phyloP scores from a whole-genome alignment of 2,113 vertebrate species.

The Cyrtonyx montezumae region DNA sequence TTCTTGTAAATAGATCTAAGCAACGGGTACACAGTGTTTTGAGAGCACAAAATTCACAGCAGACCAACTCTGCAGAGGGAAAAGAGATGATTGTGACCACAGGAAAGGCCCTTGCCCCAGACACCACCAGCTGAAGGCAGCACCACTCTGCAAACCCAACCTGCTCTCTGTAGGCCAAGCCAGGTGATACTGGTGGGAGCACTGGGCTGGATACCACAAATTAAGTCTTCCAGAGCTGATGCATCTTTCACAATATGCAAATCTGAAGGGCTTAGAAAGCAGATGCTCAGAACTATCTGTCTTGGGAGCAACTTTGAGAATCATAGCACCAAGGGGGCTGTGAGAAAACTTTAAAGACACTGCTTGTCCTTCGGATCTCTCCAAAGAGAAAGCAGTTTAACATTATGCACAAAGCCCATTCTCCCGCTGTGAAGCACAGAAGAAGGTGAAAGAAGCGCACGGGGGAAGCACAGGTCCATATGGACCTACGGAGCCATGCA shows the following conservation, averaged over 20 bases:
- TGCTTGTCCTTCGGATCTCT: background rate
- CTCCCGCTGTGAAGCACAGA: background rate
- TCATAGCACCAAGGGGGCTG: background rate
- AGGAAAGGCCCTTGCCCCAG: background rate
- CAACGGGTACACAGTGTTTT: background rate
- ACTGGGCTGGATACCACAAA: background rate
- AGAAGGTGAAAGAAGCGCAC: background rate
- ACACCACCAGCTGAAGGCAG: background rate
- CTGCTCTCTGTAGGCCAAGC: background rate
- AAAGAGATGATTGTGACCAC: background rate
- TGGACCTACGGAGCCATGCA: background rate
- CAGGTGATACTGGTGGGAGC: background rate
- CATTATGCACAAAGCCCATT: background rate
- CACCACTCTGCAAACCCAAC: background rate
- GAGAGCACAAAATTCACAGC: background rate
- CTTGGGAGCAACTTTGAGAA: background rate
- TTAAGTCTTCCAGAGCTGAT: background rate
- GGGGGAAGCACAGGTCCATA: rapidly evolving
- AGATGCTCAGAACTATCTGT: conserved; percentile 1
- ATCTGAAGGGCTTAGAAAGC: background rate
- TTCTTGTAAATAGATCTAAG: conserved; percentile 22
- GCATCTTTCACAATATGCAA: background rate
- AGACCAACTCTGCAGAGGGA: background rate
- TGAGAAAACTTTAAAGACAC: background rate
- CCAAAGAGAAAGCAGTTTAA: background rate